Conservation (phyloP, 1,140 invertebrate genomes). For the Drosophila elegans region DNA sequence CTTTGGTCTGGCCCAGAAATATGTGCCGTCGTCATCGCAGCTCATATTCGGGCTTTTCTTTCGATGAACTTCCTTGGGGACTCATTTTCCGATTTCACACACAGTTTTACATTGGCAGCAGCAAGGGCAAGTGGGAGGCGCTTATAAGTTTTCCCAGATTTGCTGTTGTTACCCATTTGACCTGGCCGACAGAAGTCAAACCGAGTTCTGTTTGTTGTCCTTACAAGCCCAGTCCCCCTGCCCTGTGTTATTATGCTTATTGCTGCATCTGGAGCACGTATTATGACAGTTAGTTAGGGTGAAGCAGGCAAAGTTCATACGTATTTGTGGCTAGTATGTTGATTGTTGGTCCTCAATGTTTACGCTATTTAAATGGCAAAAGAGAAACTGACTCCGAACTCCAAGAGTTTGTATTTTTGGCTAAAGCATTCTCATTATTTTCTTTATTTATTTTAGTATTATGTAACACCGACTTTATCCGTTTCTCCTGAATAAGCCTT, state of each 20-base stretch:
- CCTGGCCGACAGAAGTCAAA: constrained; percentile 28
- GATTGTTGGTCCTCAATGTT: constrained; percentile 29
- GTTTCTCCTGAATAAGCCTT: neutral
- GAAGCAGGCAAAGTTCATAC: constrained; percentile 17
- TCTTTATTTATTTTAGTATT: neutral
- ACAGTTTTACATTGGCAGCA: constrained; percentile 47
- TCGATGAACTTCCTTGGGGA: constrained; percentile 44
- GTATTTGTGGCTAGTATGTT: constrained; percentile 25
- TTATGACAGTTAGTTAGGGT: constrained; percentile 42
- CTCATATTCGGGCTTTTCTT: constrained; percentile 35
- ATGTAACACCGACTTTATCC: neutral
- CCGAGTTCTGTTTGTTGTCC: constrained; percentile 36
- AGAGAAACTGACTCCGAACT: neutral
- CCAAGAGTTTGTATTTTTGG: too few relatives aligned
- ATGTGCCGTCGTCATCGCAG: constrained; percentile 23
- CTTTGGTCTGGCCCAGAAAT: constrained; percentile 5
- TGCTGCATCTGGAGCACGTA: constrained; percentile 44
- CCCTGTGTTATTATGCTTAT: constrained; percentile 41
- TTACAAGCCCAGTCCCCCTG: neutral
- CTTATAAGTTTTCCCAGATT: constrained; percentile 34
- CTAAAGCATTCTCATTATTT: too few relatives aligned
- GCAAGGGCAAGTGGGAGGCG: constrained; percentile 1
- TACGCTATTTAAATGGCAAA: neutral
- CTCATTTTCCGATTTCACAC: constrained; percentile 51
- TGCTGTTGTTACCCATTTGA: constrained; percentile 44